These are phyloP conservation scores for Clarias pachynema DNA, from an alignment of 2,797 vertebrate genomes.

Conservation along the genomic window DNA sequence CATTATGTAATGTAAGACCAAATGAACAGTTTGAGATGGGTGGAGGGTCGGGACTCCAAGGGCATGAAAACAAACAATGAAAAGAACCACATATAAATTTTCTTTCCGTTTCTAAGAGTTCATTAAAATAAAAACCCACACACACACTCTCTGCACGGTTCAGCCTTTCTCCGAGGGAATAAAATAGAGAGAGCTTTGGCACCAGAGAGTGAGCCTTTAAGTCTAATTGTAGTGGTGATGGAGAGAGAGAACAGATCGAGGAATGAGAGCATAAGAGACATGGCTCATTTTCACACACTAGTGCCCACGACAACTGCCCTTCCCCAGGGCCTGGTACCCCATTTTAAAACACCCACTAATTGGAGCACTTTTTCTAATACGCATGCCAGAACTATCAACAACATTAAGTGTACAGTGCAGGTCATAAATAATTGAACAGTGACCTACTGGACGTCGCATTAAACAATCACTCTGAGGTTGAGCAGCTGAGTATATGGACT, in stretches of 20 bases:
- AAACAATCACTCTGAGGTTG: conserved; percentile 6
- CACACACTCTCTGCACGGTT: conserved; percentile 27
- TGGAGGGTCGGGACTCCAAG: conserved; percentile 44
- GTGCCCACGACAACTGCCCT: conserved; percentile 47
- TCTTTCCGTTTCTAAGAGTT: conserved; percentile 53
- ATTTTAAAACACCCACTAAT: conserved; percentile 37
- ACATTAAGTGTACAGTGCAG: conserved; percentile 33
- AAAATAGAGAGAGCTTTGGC: conserved; percentile 45
- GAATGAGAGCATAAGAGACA: conserved; percentile 35
- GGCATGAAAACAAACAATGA: conserved; percentile 69
- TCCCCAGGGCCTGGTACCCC: conserved; percentile 30
- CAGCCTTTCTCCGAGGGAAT: conserved; percentile 34
- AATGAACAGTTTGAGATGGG: conserved; percentile 57
- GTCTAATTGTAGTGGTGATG: conserved; percentile 57
- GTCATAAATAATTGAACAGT: neutral
- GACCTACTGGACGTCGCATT: neutral
- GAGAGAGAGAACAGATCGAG: conserved; percentile 50
- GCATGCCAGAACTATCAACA: conserved; percentile 46
- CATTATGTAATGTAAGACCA: conserved; percentile 62
- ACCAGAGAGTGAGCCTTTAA: conserved; percentile 44
- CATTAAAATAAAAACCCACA: conserved; percentile 26
- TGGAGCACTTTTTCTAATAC: conserved; percentile 42
- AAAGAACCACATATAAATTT: conserved; percentile 52
- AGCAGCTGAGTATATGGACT: neutral
- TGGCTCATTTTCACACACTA: conserved; percentile 39